Evolutionary conservation across 2,888 invertebrate species (phyloP).

Genomic region (Chloromyia formosa): DNA sequence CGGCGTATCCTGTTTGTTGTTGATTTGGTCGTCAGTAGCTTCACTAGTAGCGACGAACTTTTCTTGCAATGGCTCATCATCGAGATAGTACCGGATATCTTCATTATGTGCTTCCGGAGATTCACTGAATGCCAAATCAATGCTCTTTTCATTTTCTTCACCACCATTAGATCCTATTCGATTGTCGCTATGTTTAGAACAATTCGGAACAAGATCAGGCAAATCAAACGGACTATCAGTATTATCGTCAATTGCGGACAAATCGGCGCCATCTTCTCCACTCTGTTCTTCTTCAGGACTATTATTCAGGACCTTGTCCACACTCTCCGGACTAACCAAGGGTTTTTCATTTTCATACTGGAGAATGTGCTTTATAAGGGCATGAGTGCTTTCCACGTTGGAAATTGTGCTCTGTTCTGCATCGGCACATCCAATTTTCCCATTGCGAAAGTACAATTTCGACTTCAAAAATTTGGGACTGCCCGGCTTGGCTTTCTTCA

Average conservation of each 20-base stretch:
- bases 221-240: conserved; percentile 49
- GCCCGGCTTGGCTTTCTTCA: conserved; percentile 50
- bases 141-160: conserved; percentile 53
- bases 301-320: conserved; percentile 57
- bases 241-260: conserved; percentile 13
- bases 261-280: conserved; percentile 49
- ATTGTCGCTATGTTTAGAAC: conserved; percentile 53
- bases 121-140: conserved; percentile 61
- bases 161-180: conserved; percentile 38
- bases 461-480: conserved; percentile 61
- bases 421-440: conserved; percentile 63
- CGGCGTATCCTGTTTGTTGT: background rate
- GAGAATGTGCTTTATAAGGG: conserved; percentile 62
- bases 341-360: conserved; percentile 62
- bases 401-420: conserved; percentile 58
- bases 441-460: conserved; percentile 62
- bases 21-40: background rate
- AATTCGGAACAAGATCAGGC: conserved; percentile 45
- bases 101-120: conserved; percentile 60
- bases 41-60: background rate
- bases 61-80: background rate
- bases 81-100: conserved; percentile 54
- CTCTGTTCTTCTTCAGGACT: conserved; percentile 48
- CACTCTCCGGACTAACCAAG: conserved; percentile 62
- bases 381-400: conserved; percentile 63